Evolutionary conservation across 92 coral and sea anemone genomes (phyloP), one percentile per base, ranked within the genome.

Genomic region (Hydrozoanthus gracilis): DNA sequence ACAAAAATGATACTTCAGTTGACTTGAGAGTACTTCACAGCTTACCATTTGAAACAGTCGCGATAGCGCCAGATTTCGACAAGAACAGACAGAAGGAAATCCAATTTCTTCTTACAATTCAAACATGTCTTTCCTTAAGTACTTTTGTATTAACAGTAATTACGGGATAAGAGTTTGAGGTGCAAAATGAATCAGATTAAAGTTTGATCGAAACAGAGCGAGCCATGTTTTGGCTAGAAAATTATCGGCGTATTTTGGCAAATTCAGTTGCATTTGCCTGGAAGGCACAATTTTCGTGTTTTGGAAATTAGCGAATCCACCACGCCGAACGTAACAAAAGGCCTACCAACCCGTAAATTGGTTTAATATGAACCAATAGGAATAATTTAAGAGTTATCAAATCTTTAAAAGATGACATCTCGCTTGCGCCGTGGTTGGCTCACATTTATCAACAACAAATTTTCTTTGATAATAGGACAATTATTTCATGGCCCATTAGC

Each of bases 361-460:
- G 98, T 93, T 90, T 95, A 89, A 95, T 92, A 89, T 90, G 93
- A 93, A 87, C 98, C 98, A 95, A 95, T 95, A 95, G 92, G 96
- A 92, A 90, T 95, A 95, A 95, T 92, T 95, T 93, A 95, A 95
- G 83, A 92, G 98, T 95, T 95, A 95, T 95, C 94, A 91, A 92
- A 91, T 92, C 95, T 95, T 91, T 95, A 92, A 87, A 95, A 95
- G 98, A 89, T 95, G 95, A 95, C 98, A 90, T 93, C 94, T 91
- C 87, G 60, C 92, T 90, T 92, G 87, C 87, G 86, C 88, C 92
- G 98, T 93, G 99, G 99, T 97, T 95, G 95, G 98, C 92, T 90
- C 97, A 75, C 96, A 92, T 93, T 97, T 97, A 97, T 97, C 99
- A 97, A 97, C 99, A 97, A 97, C 99, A 97, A 97, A 95, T 97